These are phyloP conservation scores for Ariopsis seemanni DNA, from an alignment of 2,113 vertebrate genomes.

Conservation along the genomic window DNA sequence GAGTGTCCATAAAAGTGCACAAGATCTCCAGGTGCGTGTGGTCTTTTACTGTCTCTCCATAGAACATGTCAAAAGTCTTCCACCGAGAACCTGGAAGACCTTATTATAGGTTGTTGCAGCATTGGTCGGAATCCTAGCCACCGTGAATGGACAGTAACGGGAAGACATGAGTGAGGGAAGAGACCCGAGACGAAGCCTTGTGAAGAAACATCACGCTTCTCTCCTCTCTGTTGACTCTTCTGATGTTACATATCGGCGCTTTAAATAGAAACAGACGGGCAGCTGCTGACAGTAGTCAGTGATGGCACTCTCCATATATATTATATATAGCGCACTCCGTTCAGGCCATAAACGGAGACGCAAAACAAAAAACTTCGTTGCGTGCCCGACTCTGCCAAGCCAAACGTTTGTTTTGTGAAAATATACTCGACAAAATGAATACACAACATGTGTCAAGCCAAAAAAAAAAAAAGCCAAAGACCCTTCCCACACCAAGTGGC, in stretches of 20 bases:
- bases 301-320: conserved; percentile 58
- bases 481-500: too few species aligned
- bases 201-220: conserved; percentile 59
- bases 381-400: conserved; percentile 6
- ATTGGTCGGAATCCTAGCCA: conserved; percentile 3
- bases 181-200: conserved; percentile 59
- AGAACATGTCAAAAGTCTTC: background rate
- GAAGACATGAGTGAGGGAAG: conserved; percentile 58
- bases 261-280: conserved; percentile 62
- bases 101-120: conserved; percentile 1
- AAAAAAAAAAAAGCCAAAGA: too few species aligned
- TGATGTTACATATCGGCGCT: conserved; percentile 65
- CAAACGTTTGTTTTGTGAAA: conserved; percentile 31
- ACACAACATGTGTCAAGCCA: background rate
- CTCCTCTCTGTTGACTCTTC: conserved; percentile 51
- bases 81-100: background rate
- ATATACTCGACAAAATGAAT: background rate
- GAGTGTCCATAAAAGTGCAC: background rate
- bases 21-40: background rate
- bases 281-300: conserved; percentile 65
- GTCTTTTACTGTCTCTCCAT: background rate
- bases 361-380: conserved; percentile 62
- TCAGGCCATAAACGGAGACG: conserved; percentile 60
- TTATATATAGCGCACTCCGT: conserved; percentile 54
- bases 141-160: conserved; percentile 49